phyloP scores from a whole-genome alignment of 2,113 vertebrate genomes.

The Oncorhynchus nerka region DNA sequence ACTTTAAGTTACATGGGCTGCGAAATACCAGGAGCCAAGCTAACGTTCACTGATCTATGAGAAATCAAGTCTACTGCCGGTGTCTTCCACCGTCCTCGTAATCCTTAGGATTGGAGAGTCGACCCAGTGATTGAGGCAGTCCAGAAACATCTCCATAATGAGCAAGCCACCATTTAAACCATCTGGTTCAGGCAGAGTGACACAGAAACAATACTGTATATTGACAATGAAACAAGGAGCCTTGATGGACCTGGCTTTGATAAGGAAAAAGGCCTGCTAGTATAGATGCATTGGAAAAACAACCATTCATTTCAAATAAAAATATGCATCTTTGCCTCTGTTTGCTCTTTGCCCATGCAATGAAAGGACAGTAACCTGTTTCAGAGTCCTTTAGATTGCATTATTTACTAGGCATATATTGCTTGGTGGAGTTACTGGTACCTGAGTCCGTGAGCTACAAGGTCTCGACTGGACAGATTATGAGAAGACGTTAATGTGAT shows the following conservation, averaged over 20 bases:
- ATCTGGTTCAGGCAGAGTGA: constrained; percentile 51
- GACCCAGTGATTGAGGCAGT: constrained; percentile 55
- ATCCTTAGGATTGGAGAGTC: constrained; percentile 61
- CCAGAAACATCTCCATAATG: constrained; percentile 60
- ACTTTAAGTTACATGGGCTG: constrained; percentile 91
- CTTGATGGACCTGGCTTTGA: background rate
- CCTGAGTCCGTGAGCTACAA: constrained; percentile 69
- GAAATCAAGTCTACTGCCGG: constrained; percentile 90
- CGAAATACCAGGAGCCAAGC: constrained; percentile 84
- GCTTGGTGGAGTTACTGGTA: constrained; percentile 27
- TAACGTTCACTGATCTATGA: constrained; percentile 92
- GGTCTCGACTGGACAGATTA: constrained; percentile 28
- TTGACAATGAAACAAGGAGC: constrained; percentile 44
- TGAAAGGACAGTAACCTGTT: constrained; percentile 19
- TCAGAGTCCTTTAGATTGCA: constrained; percentile 2
- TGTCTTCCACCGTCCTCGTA: constrained; percentile 56
- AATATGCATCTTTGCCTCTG: background rate
- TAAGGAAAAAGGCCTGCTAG: constrained; percentile 4
- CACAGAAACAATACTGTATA: constrained; percentile 13
- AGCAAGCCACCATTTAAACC: constrained; percentile 32
- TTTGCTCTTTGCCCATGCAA: constrained; percentile 16
- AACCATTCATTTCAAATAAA: constrained; percentile 3
- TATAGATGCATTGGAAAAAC: background rate
- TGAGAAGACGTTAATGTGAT: constrained; percentile 15
- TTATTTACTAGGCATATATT: constrained; percentile 2